These are phyloP conservation scores for Tragelaphus scriptus DNA, from an alignment of 2,113 vertebrate genomes.

Conservation along the genomic window DNA sequence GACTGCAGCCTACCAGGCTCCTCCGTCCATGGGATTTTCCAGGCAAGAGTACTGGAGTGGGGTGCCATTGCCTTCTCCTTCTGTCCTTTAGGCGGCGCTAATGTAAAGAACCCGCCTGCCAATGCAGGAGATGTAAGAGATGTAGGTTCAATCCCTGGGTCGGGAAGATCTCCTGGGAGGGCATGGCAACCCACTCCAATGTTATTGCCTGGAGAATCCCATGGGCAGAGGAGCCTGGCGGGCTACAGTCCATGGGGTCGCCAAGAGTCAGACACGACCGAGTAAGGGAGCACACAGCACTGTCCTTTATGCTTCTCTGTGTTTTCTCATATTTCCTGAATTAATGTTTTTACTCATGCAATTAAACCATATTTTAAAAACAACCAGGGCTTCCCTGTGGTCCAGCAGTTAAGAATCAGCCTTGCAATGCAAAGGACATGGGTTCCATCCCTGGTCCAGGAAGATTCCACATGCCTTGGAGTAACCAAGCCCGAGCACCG, in stretches of 20 bases:
- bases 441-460: not conserved
- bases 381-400: not conserved
- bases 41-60: too few relatives aligned
- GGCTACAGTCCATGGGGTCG: not conserved
- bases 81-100: not conserved
- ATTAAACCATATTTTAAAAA: not conserved
- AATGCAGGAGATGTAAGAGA: not conserved
- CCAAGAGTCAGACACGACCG: not conserved
- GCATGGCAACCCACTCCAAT: not conserved
- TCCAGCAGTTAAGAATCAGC: not conserved
- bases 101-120: not conserved
- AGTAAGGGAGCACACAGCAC: not conserved
- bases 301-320: not conserved
- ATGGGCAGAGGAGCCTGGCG: not conserved
- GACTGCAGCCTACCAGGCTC: too few relatives aligned
- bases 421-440: not conserved
- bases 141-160: not conserved
- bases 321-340: not conserved
- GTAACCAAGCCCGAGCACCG: not conserved
- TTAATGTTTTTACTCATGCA: not conserved
- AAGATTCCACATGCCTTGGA: not conserved
- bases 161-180: not conserved
- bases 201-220: not conserved
- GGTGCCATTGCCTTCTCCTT: too few relatives aligned
- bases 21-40: too few relatives aligned